Base-by-base conservation (phyloP, 2,888 invertebrate species). In the Podotricha telesiphe region DNA sequence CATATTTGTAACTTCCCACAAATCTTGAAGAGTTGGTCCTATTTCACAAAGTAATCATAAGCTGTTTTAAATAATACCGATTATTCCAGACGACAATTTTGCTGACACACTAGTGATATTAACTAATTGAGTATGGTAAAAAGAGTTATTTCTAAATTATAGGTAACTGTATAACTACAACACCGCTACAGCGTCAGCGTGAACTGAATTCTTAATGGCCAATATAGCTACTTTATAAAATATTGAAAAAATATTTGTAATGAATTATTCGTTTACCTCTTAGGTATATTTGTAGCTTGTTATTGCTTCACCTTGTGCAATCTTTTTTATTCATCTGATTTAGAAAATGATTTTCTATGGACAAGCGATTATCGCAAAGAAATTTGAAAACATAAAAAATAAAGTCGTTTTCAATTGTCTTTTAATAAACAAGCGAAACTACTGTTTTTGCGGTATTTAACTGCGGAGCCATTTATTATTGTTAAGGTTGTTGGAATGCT, bases 401-500 rank as follows among this genome's bases (percentile, higher is more conserved):
- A n/a, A 8, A 53, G 7, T 7, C 7, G 2, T 15, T 53, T 8
- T 28, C n/a, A 53, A 53, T 53, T 28, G 20, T 20, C 42, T 58
- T 10, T 42, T 42, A 13, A 42, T 42, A 10, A 59, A 22, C n/a
- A 59, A 59, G 20, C 22, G n/a, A 22, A 59, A 56, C 15, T 5
- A 3, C 15, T 10, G 1, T 42, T 15, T 42, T 59, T 45, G 28
- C 17, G n/a, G 34, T n/a, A 53, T 53, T 53, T 34, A 17, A 17
- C 7, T 34, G n/a, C 28, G n/a, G 13, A 5, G 17, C 11, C 10
- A 34, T 55, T 55, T 17, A 34, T 5, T 11, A 34, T 17, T 17
- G 53, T 34, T 17, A 17, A 55, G n/a, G 53, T 34, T 17, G 34
- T 34, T 22, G 59, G 59, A 59, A 59, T 45, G 59, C 40, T 22